These are phyloP conservation scores for Acropora tenuis DNA, from an alignment of 64 coral and sea anemone genomes.

Conservation along the genomic window DNA sequence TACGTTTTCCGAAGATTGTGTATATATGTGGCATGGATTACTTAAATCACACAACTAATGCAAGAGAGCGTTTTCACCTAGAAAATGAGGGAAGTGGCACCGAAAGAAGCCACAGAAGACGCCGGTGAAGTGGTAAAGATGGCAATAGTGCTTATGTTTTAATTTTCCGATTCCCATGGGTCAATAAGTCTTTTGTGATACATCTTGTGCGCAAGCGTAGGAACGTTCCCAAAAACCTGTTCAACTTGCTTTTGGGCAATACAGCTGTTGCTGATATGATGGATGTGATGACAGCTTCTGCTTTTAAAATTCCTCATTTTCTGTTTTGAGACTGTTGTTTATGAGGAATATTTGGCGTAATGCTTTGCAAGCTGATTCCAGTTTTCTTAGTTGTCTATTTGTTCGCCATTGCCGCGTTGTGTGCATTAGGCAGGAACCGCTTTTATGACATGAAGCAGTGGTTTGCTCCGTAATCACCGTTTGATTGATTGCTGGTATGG, in stretches of 20 bases:
- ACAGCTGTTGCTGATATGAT: conserved; percentile 78
- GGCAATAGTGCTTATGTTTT: conserved; percentile 27
- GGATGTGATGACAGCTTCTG: conserved; percentile 46
- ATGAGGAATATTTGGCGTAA: conserved; percentile 53
- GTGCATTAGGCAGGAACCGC: conserved; percentile 46
- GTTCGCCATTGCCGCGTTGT: conserved; percentile 75
- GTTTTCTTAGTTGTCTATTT: conserved; percentile 76
- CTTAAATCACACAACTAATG: conserved; percentile 8
- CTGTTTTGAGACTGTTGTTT: conserved; percentile 47
- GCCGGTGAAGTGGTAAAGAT: background rate
- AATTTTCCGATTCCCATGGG: conserved; percentile 34
- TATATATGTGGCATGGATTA: background rate
- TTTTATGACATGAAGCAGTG: conserved; percentile 50
- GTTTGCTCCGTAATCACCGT: conserved; percentile 47
- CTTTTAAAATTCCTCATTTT: conserved; percentile 9
- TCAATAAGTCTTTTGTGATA: conserved; percentile 55
- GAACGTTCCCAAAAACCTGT: conserved; percentile 58
- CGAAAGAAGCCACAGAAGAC: background rate
- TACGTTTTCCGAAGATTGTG: background rate
- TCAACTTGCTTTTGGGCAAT: conserved; percentile 82
- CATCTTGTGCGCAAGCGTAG: conserved; percentile 43
- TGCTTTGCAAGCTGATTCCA: conserved; percentile 68
- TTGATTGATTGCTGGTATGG: conserved; percentile 62
- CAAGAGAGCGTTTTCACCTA: background rate
- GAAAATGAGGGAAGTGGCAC: background rate